A percentile compares a stretch with the other conserved stretches of the same genome.
Conservation (phyloP, 2,113 vertebrate species). For the Raja brachyura region DNA sequence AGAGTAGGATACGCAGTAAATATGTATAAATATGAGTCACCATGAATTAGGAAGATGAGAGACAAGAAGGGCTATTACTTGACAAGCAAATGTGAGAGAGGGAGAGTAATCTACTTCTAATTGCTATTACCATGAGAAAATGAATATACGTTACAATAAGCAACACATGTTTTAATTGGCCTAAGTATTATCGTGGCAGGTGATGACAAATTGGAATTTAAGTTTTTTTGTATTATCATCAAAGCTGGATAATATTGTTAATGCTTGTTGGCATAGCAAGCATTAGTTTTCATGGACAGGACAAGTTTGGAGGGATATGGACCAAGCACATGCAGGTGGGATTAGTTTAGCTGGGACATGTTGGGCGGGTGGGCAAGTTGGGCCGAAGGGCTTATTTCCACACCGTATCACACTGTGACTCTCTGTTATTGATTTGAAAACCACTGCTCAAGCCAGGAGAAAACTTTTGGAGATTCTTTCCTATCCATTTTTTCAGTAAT, state of each 20-base stretch:
- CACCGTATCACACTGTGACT: no score
- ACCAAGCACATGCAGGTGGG: no score
- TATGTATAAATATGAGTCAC: not conserved
- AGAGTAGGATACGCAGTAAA: not conserved
- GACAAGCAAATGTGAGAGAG: not conserved
- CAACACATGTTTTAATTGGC: not conserved
- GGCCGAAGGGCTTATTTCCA: no score
- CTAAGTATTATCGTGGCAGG: not conserved
- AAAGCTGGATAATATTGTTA: not conserved
- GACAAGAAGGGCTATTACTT: not conserved
- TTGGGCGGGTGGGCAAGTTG: no score
- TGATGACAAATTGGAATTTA: not conserved
- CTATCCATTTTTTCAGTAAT: slow-evolving; percentile 15
- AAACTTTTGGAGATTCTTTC: not conserved
- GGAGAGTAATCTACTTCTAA: not conserved
- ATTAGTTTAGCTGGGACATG: no score
- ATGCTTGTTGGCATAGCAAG: not conserved
- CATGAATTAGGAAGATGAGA: not conserved
- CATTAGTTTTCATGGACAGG: no score
- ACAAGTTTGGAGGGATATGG: no score
- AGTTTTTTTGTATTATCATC: not conserved
- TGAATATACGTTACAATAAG: not conserved
- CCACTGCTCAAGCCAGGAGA: not conserved
- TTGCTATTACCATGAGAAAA: not conserved
- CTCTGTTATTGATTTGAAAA: not conserved